Evolutionary conservation across 1,140 invertebrate species (phyloP), one percentile per base, ranked within the genome.

Genomic region (Schlechtendalia chinensis): DNA sequence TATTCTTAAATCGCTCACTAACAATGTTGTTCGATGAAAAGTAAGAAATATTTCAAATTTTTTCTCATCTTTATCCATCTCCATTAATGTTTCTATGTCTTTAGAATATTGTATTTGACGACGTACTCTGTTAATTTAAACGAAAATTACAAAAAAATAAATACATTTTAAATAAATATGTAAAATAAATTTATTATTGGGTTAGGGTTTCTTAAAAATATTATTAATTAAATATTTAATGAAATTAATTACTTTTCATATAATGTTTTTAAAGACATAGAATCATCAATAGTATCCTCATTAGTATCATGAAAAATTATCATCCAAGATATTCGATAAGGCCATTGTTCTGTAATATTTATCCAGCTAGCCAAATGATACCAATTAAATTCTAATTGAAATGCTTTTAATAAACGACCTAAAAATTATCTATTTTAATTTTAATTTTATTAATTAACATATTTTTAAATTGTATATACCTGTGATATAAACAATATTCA

Each of bases 351-450:
- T 0, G 96, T 98, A 50, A 99, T 92, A 86, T 99, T 99, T 67
- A 98, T 94, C 97, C 97, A 99, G 74, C 94, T 95, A 72, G 96
- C 95, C 82, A 98, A 88, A 83, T 96, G 93, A 86, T 98, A 96
- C 97, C 97, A 99, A 86, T 96, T 98, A 86, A 99, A 99, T 85
- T 99, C 97, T 82, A 99, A 96, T 87, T 98, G 96, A 89, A 98
- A 98, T 84, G 97, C 95, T 89, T 98, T 96, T 82, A 99, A 87
- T 81, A 99, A 88, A 61, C 97, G 92, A 80, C 96, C 96, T 93
- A 82, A 45, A 87, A 86, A 1, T 47, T 22, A 17, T n/a, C 6
- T 27, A 24, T n/a, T 14, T 22, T 47, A n/a, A 59, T 61, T 47
- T 59, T 59, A 45, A 45, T 1, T 47, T 63, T 8, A 27, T 50